phyloP scores from a whole-genome alignment of 2,888 invertebrate genomes.

The Bhutanitis thaidina region DNA sequence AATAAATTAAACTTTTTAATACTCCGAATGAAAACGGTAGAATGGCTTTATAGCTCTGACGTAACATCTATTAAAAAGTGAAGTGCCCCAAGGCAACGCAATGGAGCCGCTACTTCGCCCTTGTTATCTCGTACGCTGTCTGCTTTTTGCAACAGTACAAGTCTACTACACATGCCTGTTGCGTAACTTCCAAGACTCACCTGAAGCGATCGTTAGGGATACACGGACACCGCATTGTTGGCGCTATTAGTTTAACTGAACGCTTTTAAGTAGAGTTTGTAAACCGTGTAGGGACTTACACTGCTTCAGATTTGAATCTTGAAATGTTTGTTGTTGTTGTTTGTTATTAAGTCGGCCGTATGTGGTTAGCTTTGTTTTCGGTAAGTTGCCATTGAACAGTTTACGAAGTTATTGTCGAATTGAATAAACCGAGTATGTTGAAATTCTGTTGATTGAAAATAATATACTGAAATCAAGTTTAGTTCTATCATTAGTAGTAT shows the following conservation, averaged over 20 bases:
- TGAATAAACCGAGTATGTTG: neutral
- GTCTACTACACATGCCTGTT: conserved; percentile 35
- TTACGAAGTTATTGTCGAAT: conserved; percentile 2
- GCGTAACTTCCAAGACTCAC: conserved; percentile 29
- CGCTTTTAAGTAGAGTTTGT: conserved; percentile 53
- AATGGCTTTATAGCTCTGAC: conserved; percentile 28
- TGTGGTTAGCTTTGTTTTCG: neutral
- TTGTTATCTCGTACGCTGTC: conserved; percentile 64
- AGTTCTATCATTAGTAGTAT: too few species aligned
- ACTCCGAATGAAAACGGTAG: too few species aligned
- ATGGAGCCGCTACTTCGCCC: conserved; percentile 63
- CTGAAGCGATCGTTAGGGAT: conserved; percentile 52
- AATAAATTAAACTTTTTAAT: too few species aligned
- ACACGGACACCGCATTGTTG: conserved; percentile 54
- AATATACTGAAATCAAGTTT: too few species aligned
- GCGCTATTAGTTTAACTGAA: conserved; percentile 61
- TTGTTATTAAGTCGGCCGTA: conserved; percentile 2
- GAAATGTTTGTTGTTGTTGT: conserved; percentile 32
- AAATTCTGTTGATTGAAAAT: neutral
- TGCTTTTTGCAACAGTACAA: conserved; percentile 50
- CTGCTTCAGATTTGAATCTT: conserved; percentile 40
- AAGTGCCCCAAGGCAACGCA: conserved; percentile 55
- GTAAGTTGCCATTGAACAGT: conserved; percentile 27
- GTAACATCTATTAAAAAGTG: conserved; percentile 40
- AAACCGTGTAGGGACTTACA: conserved; percentile 38